Evolutionary conservation across 2,888 invertebrate species (phyloP).

Genomic region (Nomada fabriciana): DNA sequence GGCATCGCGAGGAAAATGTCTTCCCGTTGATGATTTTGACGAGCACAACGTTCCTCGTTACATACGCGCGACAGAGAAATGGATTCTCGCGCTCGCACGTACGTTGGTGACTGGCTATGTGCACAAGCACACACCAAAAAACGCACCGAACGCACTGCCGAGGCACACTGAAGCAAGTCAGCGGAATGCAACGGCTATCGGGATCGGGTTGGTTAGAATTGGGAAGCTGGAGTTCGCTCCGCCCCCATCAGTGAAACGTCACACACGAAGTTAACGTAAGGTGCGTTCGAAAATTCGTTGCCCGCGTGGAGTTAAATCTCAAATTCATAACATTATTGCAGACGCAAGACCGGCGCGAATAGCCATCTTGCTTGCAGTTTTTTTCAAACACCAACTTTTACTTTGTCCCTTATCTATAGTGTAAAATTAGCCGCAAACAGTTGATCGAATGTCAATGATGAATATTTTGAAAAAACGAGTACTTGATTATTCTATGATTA

Average conservation of each 20-base stretch:
- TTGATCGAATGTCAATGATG: slow-evolving; percentile 22
- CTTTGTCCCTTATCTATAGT: slow-evolving; percentile 25
- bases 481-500: not conserved
- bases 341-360: slow-evolving; percentile 63
- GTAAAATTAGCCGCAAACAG: slow-evolving; percentile 43
- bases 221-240: slow-evolving; percentile 72
- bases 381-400: slow-evolving; percentile 62
- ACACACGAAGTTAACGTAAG: slow-evolving; percentile 47
- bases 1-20: slow-evolving; percentile 67
- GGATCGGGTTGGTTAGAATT: slow-evolving; percentile 75
- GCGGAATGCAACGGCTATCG: slow-evolving; percentile 73
- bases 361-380: slow-evolving; percentile 55
- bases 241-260: slow-evolving; percentile 69
- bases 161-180: slow-evolving; percentile 67
- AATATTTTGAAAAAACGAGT: not conserved
- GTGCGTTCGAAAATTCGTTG: slow-evolving; percentile 56
- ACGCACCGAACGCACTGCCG: slow-evolving; percentile 62
- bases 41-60: slow-evolving; percentile 46
- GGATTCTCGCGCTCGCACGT: slow-evolving; percentile 54
- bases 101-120: slow-evolving; percentile 59
- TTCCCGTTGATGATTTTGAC: slow-evolving; percentile 42
- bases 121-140: slow-evolving; percentile 60
- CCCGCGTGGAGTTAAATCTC: slow-evolving; percentile 39
- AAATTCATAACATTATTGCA: slow-evolving; percentile 35
- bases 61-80: slow-evolving; percentile 50